Base-by-base conservation (phyloP, 2,888 invertebrate genomes). In the Mesorhabditis sp. region DNA sequence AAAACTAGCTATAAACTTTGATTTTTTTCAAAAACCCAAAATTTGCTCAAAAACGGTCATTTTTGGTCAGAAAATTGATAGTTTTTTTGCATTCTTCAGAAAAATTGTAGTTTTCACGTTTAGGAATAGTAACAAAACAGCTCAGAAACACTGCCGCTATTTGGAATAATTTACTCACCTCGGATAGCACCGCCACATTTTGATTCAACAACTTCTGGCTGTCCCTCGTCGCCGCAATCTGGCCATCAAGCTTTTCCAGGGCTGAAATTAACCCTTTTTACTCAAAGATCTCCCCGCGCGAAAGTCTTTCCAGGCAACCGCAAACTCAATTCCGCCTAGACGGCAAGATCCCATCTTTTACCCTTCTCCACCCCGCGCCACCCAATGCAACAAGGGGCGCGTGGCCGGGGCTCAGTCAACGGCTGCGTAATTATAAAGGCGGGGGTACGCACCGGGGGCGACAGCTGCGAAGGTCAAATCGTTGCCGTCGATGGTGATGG, bases 221-320 rank as follows among this genome's bases (percentile, higher is more conserved):
- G 5, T 65, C 43, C n/a, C 65, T 28, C 15, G 65, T 65, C n/a
- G 41, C 43, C 5, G 5, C n/a, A 5, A 65, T 65, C 10, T 65
- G 65, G 10, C 42, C 42, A 5, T 65, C 65, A n/a, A 65, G 43
- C 5, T 28, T 43, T 43, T 65, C 65, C 41, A 65, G 65, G 28
- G 65, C 43, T 65, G 7, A 65, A 65, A 65, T 42, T n/a, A 42
- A 65, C 41, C 15, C 65, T 65, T 15, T 65, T 10, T n/a, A 50
- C n/a, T n/a, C 58, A 50, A 28, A 28, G 28, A 28, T 28, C 28
- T 28, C 28, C 28, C 2, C 28, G 28, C 28, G 28, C 28, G 28
- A 28, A 28, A 28, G 28, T 28, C 28, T 28, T 28, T 28, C 28
- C 28, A 28, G 28, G 2, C 28, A 28, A 28, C 28, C 28, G 28